phyloP scores from a whole-genome alignment of 1,140 invertebrate species.

The Drosophila saltans region DNA sequence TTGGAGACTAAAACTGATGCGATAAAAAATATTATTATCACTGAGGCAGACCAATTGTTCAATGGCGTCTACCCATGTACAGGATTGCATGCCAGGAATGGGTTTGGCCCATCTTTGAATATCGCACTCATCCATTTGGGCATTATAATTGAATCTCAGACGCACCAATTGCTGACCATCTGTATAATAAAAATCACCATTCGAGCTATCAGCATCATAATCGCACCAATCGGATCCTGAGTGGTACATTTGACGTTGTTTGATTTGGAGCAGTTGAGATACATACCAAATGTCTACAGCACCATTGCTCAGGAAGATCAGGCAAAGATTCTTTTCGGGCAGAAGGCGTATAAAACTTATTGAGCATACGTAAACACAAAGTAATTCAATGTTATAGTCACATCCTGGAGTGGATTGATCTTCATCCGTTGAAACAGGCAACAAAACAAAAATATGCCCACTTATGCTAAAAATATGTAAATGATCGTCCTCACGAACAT shows the following conservation, averaged over 20 bases:
- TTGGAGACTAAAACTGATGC: constrained; percentile 49
- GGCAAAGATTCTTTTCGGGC: constrained; percentile 49
- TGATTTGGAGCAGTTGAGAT: constrained; percentile 46
- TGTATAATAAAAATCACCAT: constrained; percentile 70
- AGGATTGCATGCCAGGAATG: constrained; percentile 64
- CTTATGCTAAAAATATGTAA: constrained; percentile 63
- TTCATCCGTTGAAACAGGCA: constrained; percentile 1
- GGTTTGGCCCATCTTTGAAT: constrained; percentile 43
- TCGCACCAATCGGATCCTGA: constrained; percentile 61
- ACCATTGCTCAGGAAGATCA: constrained; percentile 65
- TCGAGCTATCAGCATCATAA: constrained; percentile 48
- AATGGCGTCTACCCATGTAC: constrained; percentile 59
- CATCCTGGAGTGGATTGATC: not conserved
- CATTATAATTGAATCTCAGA: constrained; percentile 53
- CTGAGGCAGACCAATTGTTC: constrained; percentile 72
- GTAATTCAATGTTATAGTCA: constrained; percentile 56
- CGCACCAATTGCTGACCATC: constrained; percentile 63
- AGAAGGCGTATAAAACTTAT: constrained; percentile 57
- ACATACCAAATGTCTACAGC: constrained; percentile 75
- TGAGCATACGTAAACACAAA: constrained; percentile 55
- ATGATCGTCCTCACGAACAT: constrained; percentile 17
- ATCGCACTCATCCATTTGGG: constrained; percentile 46
- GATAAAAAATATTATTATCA: constrained; percentile 76
- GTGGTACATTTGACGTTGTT: constrained; percentile 53
- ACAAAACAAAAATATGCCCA: constrained; percentile 58